phyloP scores from a whole-genome alignment of 1,140 invertebrate genomes.

The Fopius arisanus region DNA sequence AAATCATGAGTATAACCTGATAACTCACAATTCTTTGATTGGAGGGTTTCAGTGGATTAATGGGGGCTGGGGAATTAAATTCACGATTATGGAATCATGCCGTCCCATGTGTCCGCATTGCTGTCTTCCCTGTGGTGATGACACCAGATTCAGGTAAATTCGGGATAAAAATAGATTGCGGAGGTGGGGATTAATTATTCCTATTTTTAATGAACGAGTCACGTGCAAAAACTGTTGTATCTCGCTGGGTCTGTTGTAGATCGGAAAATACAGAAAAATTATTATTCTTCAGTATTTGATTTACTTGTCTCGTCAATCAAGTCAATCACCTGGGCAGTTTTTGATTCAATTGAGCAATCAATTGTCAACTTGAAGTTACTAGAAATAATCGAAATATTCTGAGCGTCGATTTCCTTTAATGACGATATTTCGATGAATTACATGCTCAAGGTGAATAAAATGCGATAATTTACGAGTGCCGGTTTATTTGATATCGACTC shows the following conservation, averaged over 20 bases:
- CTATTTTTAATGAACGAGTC: neutral
- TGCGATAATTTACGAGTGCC: neutral
- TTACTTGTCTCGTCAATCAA: too few relatives aligned
- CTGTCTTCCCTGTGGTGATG: slow-evolving; percentile 36
- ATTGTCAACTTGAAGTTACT: too few relatives aligned
- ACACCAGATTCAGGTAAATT: slow-evolving; percentile 42
- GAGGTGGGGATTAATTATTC: neutral
- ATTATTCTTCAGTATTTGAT: too few relatives aligned
- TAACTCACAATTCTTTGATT: neutral
- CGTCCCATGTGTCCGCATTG: slow-evolving; percentile 35
- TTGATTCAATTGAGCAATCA: too few relatives aligned
- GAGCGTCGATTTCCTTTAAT: neutral
- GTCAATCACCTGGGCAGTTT: too few relatives aligned
- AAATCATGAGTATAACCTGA: slow-evolving; percentile 5
- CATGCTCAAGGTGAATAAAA: neutral
- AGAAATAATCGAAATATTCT: neutral
- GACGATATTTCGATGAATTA: neutral
- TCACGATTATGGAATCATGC: slow-evolving; percentile 29
- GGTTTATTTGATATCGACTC: neutral
- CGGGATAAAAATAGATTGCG: slow-evolving; percentile 14
- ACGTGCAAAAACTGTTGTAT: too few relatives aligned
- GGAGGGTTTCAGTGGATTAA: neutral
- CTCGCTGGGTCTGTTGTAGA: too few relatives aligned
- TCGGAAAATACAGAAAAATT: too few relatives aligned
- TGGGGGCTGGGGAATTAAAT: neutral